Conservation (phyloP, 2,113 vertebrate genomes). For the Illadopsis cleaveri region DNA sequence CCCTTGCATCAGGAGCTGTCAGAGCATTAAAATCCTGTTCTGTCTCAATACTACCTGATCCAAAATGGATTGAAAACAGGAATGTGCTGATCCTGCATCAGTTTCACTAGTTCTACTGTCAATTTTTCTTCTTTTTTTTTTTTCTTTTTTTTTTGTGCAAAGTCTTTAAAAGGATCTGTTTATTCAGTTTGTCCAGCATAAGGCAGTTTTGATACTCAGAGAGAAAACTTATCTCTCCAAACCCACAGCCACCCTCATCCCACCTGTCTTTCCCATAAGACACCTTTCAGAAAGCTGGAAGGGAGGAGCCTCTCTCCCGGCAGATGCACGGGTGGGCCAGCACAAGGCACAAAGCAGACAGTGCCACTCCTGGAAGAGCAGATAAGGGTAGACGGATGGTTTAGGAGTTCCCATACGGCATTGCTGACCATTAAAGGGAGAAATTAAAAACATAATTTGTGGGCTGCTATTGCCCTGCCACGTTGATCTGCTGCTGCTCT, state of each 20-base stretch:
- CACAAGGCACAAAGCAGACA: neutral
- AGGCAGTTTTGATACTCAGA: neutral
- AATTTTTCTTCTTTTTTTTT: neutral
- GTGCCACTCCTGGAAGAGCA: neutral
- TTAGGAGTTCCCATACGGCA: neutral
- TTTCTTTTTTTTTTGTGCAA: neutral
- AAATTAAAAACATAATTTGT: neutral
- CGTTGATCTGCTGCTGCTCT: neutral
- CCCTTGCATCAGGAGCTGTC: neutral
- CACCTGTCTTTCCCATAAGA: neutral
- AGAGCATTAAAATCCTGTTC: neutral
- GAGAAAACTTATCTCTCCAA: neutral
- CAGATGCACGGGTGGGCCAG: neutral
- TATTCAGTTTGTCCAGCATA: neutral
- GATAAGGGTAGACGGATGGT: neutral
- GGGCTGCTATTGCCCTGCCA: neutral
- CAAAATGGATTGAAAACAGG: neutral
- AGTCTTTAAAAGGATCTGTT: accelerated
- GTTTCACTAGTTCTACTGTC: neutral
- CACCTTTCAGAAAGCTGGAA: neutral
- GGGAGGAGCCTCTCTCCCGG: neutral
- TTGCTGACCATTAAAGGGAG: neutral
- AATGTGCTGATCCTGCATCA: neutral
- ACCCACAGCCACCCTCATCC: accelerated
- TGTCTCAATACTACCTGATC: neutral